Evolutionary conservation across 2,888 invertebrate species (phyloP).

Genomic region (Phortica magna): DNA sequence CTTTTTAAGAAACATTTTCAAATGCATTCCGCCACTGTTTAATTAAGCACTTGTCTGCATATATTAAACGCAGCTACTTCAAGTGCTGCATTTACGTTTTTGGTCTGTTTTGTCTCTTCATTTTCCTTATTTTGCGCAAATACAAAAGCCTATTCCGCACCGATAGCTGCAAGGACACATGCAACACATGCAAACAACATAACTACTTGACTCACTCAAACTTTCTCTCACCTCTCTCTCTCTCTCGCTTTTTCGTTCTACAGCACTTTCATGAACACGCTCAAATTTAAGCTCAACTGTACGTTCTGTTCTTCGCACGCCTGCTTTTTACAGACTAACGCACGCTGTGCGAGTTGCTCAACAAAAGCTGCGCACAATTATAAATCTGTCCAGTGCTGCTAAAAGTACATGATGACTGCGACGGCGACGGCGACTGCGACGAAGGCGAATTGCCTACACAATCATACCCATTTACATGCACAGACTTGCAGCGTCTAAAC

Average conservation of each 20-base stretch:
- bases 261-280: background rate
- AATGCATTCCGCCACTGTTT: constrained; percentile 57
- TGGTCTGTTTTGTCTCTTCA: constrained; percentile 51
- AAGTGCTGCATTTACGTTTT: constrained; percentile 42
- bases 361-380: constrained; percentile 66
- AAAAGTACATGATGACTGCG: constrained; percentile 7
- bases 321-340: background rate
- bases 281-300: too few species aligned
- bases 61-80: constrained; percentile 65
- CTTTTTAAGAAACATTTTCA: too few species aligned
- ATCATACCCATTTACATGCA: background rate
- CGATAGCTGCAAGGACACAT: constrained; percentile 68
- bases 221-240: constrained; percentile 55
- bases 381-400: constrained; percentile 70
- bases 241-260: constrained; percentile 38
- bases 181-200: constrained; percentile 42
- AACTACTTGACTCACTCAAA: constrained; percentile 67
- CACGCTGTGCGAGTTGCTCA: constrained; percentile 32
- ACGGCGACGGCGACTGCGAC: background rate
- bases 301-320: background rate
- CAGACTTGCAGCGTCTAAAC: background rate
- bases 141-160: constrained; percentile 73
- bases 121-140: constrained; percentile 72
- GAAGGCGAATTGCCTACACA: too few species aligned
- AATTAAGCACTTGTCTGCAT: constrained; percentile 73